Base-by-base conservation (phyloP, 1,140 invertebrate genomes). In the Agrypnia vestita region DNA sequence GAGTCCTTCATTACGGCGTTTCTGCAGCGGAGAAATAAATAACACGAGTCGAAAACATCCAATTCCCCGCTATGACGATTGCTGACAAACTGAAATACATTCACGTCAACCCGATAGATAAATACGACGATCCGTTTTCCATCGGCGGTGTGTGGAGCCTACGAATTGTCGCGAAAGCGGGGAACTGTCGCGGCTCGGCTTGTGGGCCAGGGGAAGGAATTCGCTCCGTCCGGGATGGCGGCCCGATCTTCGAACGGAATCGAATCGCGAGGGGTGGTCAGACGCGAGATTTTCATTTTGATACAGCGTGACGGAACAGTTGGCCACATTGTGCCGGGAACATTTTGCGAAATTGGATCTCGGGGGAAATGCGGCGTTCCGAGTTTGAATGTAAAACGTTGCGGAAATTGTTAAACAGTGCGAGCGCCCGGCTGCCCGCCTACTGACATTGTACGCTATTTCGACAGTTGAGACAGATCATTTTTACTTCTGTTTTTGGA, bases 51-150 rank as follows among this genome's bases (percentile, higher is more conserved):
- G 74, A 76, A 62, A 76, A 76, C 74, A 76, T 61, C 74, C 74
- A 62, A 62, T 62, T 55, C 74, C 35, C 51, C 35, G 43, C 21
- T 64, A 49, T 76, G 74, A 64, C 55, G 74, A 76, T 76, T 76
- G 74, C 59, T 76, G 74, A 76, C 74, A 76, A 76, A 76, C 74
- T 76, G 74, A 76, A 76, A 76, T 76, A 76, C 59, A 64, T 64
- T 64, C 49, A 43, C 62, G 56, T 76, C 74, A 76, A 64, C 4
- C 74, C 59, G 46, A 47, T 62, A 47, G 74, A 76, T 76, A 76
- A 76, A 76, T 56, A 47, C 17, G 51, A 21, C 21, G 12, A 43
- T 56, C 51, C 53, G 15, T 15, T 15, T 13, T 19, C n/a, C 71
- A 74, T 44, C 51, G 51, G 53, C 43, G 53, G 25, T 53, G n/a